These are phyloP conservation scores for Nannospalax galili DNA, from an alignment of 2,113 vertebrate species.

Conservation along the genomic window DNA sequence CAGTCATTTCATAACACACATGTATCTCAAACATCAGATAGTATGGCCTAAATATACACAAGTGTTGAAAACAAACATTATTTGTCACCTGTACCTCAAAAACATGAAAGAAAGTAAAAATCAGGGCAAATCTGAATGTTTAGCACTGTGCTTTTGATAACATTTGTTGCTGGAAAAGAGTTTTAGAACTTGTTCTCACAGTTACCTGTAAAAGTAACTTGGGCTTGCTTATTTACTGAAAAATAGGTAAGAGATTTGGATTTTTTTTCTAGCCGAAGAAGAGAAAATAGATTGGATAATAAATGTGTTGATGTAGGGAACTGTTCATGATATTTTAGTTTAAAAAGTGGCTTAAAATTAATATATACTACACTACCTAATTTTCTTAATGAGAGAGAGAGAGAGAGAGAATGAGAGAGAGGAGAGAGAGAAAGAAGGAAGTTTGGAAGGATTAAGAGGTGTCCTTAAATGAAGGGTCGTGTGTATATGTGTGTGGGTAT, in stretches of 20 bases:
- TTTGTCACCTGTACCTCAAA: background rate
- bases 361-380: background rate
- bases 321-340: background rate
- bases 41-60: background rate
- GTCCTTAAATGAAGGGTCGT: background rate
- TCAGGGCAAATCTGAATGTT: background rate
- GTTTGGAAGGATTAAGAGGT: background rate
- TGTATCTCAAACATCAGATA: background rate
- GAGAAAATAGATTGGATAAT: background rate
- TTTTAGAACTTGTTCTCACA: background rate
- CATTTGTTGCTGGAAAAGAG: background rate
- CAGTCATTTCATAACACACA: background rate
- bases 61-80: too few relatives aligned
- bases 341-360: background rate
- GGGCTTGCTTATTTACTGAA: background rate
- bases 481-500: background rate
- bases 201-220: background rate
- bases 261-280: background rate
- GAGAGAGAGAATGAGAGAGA: too few relatives aligned
- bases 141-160: background rate
- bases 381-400: too few relatives aligned
- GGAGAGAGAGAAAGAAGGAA: too few relatives aligned
- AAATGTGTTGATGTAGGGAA: background rate
- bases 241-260: background rate
- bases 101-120: background rate